phyloP scores from a whole-genome alignment of 2,888 invertebrate species.

The Hermaeophaga mercurialis region DNA sequence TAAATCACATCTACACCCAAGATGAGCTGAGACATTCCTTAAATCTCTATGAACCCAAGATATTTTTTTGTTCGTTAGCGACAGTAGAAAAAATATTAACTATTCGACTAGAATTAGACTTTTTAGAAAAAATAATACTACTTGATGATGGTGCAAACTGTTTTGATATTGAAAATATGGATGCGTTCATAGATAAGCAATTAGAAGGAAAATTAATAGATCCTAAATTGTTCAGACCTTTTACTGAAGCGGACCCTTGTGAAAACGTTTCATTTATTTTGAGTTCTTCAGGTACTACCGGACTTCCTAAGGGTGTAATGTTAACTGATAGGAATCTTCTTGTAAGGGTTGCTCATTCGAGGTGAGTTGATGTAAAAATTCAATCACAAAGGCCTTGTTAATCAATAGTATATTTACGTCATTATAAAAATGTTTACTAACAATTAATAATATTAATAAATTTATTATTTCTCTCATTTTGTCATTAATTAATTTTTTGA shows the following conservation, averaged over 20 bases:
- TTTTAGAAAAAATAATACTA: conserved; percentile 61
- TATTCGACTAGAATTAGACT: conserved; percentile 40
- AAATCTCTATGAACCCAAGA: conserved; percentile 68
- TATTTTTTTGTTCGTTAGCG: conserved; percentile 68
- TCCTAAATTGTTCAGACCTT: conserved; percentile 29
- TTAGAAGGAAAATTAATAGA: conserved; percentile 6
- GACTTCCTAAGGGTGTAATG: conserved; percentile 70
- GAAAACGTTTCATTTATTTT: conserved; percentile 52
- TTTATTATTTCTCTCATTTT: no score
- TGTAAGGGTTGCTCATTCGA: conserved; percentile 29
- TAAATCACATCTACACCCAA: conserved; percentile 39
- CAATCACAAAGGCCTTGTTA: no score
- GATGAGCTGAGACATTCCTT: conserved; percentile 59
- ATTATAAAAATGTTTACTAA: no score
- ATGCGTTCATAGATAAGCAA: conserved; percentile 15
- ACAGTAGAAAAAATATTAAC: conserved; percentile 60
- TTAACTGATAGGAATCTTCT: conserved; percentile 63
- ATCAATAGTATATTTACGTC: no score
- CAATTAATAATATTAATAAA: no score
- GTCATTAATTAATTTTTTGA: no score
- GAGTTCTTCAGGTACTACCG: conserved; percentile 74
- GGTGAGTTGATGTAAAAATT: no score
- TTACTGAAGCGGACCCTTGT: conserved; percentile 33
- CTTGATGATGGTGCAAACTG: conserved; percentile 53
- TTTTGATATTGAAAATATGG: conserved; percentile 27